phyloP scores from a whole-genome alignment of 2,888 invertebrate species.

The Zygogramma bicolorata region DNA sequence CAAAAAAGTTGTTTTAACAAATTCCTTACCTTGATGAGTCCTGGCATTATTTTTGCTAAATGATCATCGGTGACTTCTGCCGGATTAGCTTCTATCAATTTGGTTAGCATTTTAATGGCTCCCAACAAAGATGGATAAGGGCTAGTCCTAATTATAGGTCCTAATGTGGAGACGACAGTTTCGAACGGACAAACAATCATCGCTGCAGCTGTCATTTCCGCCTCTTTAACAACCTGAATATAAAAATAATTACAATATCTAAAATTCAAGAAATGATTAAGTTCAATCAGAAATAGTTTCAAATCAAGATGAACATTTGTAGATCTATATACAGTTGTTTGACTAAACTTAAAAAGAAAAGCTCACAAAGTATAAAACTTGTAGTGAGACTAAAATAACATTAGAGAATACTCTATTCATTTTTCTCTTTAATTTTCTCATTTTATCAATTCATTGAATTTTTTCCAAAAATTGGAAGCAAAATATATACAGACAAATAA shows the following conservation, averaged over 20 bases:
- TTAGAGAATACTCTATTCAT: too few relatives aligned
- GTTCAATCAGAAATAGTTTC: background rate
- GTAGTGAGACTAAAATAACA: too few relatives aligned
- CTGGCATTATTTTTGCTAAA: slow-evolving; percentile 86
- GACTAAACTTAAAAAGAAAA: too few relatives aligned
- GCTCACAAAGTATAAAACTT: too few relatives aligned
- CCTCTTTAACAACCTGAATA: slow-evolving; percentile 79
- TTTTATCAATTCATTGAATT: too few relatives aligned
- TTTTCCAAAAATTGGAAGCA: too few relatives aligned
- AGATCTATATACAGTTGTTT: too few relatives aligned
- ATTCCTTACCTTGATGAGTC: slow-evolving; percentile 80
- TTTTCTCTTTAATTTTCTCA: too few relatives aligned
- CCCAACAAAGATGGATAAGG: slow-evolving; percentile 90
- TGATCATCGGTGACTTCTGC: slow-evolving; percentile 79
- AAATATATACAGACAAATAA: too few relatives aligned
- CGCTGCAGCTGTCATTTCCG: slow-evolving; percentile 80
- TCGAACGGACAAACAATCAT: slow-evolving; percentile 86
- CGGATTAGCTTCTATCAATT: slow-evolving; percentile 83
- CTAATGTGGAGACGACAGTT: slow-evolving; percentile 76
- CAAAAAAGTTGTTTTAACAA: background rate
- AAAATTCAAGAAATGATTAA: background rate
- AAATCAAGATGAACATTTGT: too few relatives aligned
- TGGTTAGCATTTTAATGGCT: slow-evolving; percentile 91
- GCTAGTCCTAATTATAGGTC: slow-evolving; percentile 89
- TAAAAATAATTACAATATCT: slow-evolving; percentile 47